A percentile compares a stretch with the other conserved stretches of the same genome.
phyloP scores from a whole-genome alignment of 2,797 vertebrate species.

The Eospalax fontanierii region DNA sequence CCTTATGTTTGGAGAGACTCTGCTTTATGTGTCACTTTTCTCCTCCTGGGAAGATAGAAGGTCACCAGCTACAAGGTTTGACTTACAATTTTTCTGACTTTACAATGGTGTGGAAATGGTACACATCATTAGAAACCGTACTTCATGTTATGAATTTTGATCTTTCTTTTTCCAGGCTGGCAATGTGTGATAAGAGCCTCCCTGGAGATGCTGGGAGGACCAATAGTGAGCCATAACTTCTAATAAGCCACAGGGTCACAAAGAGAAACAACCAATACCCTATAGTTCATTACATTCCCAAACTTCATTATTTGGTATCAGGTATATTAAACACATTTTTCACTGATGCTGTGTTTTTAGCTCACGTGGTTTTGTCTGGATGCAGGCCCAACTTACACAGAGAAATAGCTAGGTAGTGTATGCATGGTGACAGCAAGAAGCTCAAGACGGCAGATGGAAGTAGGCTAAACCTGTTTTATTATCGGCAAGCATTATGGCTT shows the following conservation, averaged over 20 bases:
- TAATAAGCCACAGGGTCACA: not conserved
- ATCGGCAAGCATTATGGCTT: not conserved
- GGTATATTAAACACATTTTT: not conserved
- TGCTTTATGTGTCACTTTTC: not conserved
- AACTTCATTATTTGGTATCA: not conserved
- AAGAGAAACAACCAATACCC: not conserved
- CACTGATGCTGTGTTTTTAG: not conserved
- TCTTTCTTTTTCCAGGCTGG: not conserved
- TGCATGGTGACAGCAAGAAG: not conserved
- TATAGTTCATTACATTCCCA: too few species aligned
- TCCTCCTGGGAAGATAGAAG: not conserved
- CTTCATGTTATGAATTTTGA: not conserved
- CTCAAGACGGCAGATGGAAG: conserved; percentile 5
- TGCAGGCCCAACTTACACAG: not conserved
- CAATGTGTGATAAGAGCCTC: not conserved
- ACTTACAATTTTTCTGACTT: not conserved
- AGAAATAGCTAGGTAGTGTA: not conserved
- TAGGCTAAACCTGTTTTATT: not conserved
- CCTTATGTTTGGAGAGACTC: not conserved
- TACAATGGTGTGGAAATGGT: not conserved
- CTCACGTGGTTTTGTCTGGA: not conserved
- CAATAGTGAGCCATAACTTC: not conserved
- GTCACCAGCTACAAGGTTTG: not conserved
- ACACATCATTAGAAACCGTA: not conserved
- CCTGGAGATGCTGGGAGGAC: not conserved